Percentiles rank a stretch among this genome's conserved stretches.
phyloP scores from a whole-genome alignment of 2,797 vertebrate genomes.

The Cyclopterus lumpus region DNA sequence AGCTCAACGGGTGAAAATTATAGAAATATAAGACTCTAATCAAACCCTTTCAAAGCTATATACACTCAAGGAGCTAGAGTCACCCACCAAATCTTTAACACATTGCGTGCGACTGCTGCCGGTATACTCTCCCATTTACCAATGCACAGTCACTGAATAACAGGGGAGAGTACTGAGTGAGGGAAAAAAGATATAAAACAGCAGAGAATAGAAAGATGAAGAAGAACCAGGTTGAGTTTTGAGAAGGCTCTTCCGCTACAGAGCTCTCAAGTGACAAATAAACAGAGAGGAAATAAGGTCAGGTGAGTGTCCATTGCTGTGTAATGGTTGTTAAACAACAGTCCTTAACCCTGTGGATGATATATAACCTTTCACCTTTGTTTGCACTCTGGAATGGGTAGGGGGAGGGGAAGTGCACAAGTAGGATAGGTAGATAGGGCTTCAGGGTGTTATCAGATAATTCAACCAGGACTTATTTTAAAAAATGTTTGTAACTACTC shows the following conservation, averaged over 20 bases:
- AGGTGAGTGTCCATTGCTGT: constrained; percentile 41
- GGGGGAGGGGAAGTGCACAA: constrained; percentile 15
- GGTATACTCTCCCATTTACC: not conserved
- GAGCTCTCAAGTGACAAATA: constrained; percentile 64
- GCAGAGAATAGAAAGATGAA: not conserved
- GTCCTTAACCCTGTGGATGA: constrained; percentile 46
- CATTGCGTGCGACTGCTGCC: not conserved
- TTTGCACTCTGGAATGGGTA: constrained; percentile 40
- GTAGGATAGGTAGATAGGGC: constrained; percentile 25
- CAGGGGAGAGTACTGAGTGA: not conserved
- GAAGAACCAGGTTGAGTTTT: constrained; percentile 21
- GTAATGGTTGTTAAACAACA: constrained; percentile 61
- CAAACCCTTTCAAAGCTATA: not conserved
- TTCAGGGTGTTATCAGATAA: constrained; percentile 40
- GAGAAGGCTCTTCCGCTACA: constrained; percentile 17
- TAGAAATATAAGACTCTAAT: not conserved
- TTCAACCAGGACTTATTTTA: constrained; percentile 41
- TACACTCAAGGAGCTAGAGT: not conserved
- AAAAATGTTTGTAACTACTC: constrained; percentile 11
- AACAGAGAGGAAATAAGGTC: constrained; percentile 52
- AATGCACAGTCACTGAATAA: not conserved
- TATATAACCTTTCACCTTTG: constrained; percentile 66
- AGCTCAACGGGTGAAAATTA: constrained; percentile 1
- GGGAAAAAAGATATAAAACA: not conserved
- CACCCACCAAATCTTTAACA: not conserved